These are phyloP conservation scores for Heliocidaris tuberculata DNA, from an alignment of 35 echinoderm and acorn worm species.

Conservation along the genomic window DNA sequence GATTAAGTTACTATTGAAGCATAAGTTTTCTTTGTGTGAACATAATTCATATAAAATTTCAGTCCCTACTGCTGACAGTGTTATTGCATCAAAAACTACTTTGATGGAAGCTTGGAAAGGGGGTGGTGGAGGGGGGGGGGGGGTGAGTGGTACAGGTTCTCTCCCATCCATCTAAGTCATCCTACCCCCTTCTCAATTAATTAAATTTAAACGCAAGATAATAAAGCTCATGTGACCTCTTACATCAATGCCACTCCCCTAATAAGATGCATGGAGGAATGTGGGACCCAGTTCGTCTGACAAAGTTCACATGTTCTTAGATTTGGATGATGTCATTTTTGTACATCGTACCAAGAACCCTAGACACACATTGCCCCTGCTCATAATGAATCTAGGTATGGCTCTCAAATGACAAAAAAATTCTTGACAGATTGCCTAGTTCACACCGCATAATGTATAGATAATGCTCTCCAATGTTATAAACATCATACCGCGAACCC, in stretches of 20 bases:
- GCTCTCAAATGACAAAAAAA: too few species aligned
- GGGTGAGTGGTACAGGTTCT: neutral
- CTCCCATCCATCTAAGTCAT: neutral
- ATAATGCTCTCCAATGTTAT: too few species aligned
- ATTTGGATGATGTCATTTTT: too few species aligned
- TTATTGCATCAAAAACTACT: neutral
- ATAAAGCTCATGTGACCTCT: neutral
- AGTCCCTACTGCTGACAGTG: neutral
- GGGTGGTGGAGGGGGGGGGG: neutral
- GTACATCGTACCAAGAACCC: too few species aligned
- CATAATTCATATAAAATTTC: neutral
- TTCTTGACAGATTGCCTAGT: too few species aligned
- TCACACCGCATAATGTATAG: too few species aligned
- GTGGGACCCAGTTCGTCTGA: too few species aligned
- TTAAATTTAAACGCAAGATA: neutral
- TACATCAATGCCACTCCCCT: neutral
- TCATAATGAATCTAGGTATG: too few species aligned
- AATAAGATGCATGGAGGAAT: neutral
- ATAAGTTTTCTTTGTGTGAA: neutral
- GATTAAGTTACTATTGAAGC: neutral
- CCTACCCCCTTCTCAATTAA: neutral
- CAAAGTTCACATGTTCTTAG: too few species aligned
- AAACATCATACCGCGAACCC: too few species aligned
- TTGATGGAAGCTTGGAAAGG: neutral
- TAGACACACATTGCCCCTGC: too few species aligned